A percentile compares a stretch with the other conserved stretches of the same genome.
phyloP scores from a whole-genome alignment of 2,888 invertebrate genomes.

The Epicampocera succincta region DNA sequence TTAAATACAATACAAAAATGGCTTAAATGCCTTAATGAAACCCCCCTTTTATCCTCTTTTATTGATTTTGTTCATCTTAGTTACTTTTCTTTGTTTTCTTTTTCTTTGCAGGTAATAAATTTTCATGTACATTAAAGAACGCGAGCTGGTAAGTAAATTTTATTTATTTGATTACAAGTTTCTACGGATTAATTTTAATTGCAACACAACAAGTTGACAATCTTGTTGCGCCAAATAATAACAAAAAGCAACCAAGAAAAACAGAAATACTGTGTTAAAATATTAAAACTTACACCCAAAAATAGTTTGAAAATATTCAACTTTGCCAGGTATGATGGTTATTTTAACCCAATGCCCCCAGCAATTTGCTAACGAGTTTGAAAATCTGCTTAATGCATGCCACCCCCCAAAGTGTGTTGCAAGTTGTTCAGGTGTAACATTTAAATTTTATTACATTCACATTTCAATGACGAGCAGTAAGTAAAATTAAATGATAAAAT shows the following conservation, averaged over 20 bases:
- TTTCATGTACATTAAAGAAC: too few relatives aligned
- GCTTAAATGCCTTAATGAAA: too few relatives aligned
- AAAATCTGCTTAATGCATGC: constrained; percentile 52
- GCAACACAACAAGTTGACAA: neutral
- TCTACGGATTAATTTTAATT: neutral
- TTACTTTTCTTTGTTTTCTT: too few relatives aligned
- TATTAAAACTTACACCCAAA: neutral
- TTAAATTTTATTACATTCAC: constrained; percentile 25
- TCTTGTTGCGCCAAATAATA: neutral
- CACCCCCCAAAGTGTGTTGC: constrained; percentile 21
- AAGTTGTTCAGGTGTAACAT: constrained; percentile 34
- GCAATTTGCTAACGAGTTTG: constrained; percentile 54
- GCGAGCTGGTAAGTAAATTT: too few relatives aligned
- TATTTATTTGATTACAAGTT: too few relatives aligned
- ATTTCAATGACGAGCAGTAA: constrained; percentile 24
- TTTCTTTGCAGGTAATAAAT: too few relatives aligned
- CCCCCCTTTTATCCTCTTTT: too few relatives aligned
- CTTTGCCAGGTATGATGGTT: constrained; percentile 10
- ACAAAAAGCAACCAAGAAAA: neutral
- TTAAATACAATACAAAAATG: too few relatives aligned
- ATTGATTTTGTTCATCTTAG: too few relatives aligned
- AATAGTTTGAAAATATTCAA: constrained; percentile 18
- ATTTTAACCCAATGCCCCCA: constrained; percentile 47
- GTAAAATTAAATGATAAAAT: constrained; percentile 33
- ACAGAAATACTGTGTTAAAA: neutral